Evolutionary conservation across 1,140 invertebrate genomes (phyloP).

Genomic region (Agraylea sexmaculata): DNA sequence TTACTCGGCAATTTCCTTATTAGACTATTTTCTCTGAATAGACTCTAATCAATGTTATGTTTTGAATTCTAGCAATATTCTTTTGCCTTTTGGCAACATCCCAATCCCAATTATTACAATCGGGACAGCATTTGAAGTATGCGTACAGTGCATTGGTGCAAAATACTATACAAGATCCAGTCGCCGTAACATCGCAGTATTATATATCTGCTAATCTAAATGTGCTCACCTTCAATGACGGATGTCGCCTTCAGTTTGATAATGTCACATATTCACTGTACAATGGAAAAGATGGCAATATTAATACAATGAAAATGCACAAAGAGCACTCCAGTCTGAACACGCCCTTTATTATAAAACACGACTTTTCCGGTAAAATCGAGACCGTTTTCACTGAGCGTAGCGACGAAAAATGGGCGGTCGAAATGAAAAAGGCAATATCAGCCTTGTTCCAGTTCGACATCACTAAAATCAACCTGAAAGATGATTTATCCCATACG

Average conservation of each 20-base stretch:
- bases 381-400: constrained; percentile 4
- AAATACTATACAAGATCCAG: constrained; percentile 9
- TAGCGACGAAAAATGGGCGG: constrained; percentile 25
- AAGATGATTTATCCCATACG: constrained; percentile 18
- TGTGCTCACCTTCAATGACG: constrained; percentile 7
- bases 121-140: constrained; percentile 9
- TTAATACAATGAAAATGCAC: constrained; percentile 3
- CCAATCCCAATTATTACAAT: background rate
- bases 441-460: constrained; percentile 27
- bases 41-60: no score
- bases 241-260: constrained; percentile 5
- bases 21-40: no score
- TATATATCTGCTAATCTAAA: constrained; percentile 14
- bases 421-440: constrained; percentile 29
- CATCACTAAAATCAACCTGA: constrained; percentile 16
- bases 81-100: no score
- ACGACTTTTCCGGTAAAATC: constrained; percentile 7
- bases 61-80: no score
- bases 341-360: constrained; percentile 13
- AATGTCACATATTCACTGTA: constrained; percentile 12
- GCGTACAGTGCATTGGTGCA: constrained; percentile 12
- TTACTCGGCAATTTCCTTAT: no score
- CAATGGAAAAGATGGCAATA: constrained; percentile 8
- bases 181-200: constrained; percentile 9
- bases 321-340: constrained; percentile 5